Evolutionary conservation across 2,888 invertebrate species (phyloP), one percentile per base, ranked within the genome.

Genomic region (Eretmocerus hayati): DNA sequence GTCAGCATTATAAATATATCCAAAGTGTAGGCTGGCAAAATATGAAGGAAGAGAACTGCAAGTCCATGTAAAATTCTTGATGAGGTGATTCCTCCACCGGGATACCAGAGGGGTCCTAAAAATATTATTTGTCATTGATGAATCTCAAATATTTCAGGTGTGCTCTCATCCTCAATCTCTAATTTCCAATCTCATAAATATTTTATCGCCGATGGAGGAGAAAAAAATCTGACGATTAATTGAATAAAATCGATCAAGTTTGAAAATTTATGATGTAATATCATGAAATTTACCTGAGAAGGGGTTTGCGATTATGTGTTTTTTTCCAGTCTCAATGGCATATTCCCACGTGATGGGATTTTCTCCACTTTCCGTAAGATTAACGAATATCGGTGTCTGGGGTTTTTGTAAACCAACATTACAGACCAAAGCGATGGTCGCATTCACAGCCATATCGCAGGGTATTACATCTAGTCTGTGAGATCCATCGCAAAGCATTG

Each of bases 341-440:
- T 84, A 78, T 1, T 86, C 87, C 96, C 96, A 97, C 1, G 85
- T 85, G 37, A 93, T 71, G 0, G 88, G 83, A 58, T 90, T 87
- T 36, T 86, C 77, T 6, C 78, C 79, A 0, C 90, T 86, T 18
- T 85, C 80, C 5, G 89, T 87, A 48, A 89, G 76, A 66, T 94
- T 92, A 71, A 84, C 84, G n/a, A 88, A 79, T 15, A 76, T 71
- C 0, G 78, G 67, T 38, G 77, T 72, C 49, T 67, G 64, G 0
- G 77, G 73, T 37, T 59, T 57, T 26, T 62, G 60, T 2, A 59
- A 59, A 5, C 76, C 80, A 5, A 77, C 76, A 50, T 81, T 78
- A 78, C 87, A 89, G 0, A 84, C 86, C 0, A 87, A 76, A 0
- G 84, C 72, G 23, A 93, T 83, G 60, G 87, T 79, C 13, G 83